Evolutionary conservation across 2,888 invertebrate species (phyloP), one percentile per base, ranked within the genome.

Genomic region (Pristionchus exspectatus): DNA sequence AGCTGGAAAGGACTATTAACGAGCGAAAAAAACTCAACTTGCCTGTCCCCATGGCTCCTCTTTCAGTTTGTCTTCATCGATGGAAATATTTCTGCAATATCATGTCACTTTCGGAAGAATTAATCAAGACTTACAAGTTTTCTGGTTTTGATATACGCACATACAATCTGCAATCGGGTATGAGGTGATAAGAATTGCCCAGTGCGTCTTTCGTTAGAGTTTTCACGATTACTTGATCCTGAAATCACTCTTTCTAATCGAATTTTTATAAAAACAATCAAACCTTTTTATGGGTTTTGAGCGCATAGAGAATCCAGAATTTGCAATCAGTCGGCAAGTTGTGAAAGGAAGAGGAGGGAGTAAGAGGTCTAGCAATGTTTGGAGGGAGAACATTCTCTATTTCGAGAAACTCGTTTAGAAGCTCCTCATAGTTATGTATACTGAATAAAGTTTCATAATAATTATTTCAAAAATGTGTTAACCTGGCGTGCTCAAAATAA

Each of bases 301-400:
- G 33, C 7, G 24, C 14, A 18, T 74, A 81, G 33, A 81, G 9
- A n/a, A 81, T 44, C 81, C 81, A 81, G n/a, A 81, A 18, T 81
- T 81, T 81, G 81, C 81, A 81, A 14, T 81, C 81, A 1, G 81
- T n/a, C 4, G 81, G 81, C 1, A 81, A 24, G 24, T n/a, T 50
- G 50, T 81, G 81, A 50, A 81, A 81, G 21, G 14, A 50, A 81
- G 50, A 50, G 9, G 81, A n/a, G 16, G n/a, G 7, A 18, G 1
- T 50, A n/a, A 81, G 81, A 12, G 81, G 81, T 3, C 10, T 4
- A 38, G 10, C 9, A 21, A 81, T 33, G 12, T 21, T n/a, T 7
- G 27, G 10, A 50, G 81, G 81, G 50, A 81, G 81, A 18, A n/a
- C 21, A 9, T 24, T n/a, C 12, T 44, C 12, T 2, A 1, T 81